Percentiles rank a stretch among this genome's conserved stretches.
Evolutionary conservation across 92 coral and sea anemone species (phyloP).

Genomic region (Plumapathes pennacea): DNA sequence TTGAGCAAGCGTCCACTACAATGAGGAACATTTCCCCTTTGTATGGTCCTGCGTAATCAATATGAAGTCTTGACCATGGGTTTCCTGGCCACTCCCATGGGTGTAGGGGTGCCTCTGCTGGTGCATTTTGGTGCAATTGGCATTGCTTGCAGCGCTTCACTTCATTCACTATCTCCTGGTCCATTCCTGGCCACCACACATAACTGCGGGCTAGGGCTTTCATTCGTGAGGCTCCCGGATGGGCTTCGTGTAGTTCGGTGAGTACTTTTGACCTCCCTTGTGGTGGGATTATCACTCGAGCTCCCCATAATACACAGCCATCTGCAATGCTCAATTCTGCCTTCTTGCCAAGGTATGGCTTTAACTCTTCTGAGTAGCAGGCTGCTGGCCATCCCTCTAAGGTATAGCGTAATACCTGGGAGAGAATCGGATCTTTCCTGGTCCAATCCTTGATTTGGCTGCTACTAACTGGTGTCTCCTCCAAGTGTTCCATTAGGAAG

Average conservation of each 20-base stretch:
- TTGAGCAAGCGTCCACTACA: constrained; percentile 33
- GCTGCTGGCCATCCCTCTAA: constrained; percentile 48
- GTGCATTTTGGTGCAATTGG: constrained; percentile 44
- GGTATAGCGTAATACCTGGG: constrained; percentile 36
- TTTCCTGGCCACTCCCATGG: constrained; percentile 53
- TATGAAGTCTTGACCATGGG: constrained; percentile 41
- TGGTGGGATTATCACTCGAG: constrained; percentile 49
- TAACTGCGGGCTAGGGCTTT: constrained; percentile 41
- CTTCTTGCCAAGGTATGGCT: constrained; percentile 26
- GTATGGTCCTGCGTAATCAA: constrained; percentile 57
- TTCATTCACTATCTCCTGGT: constrained; percentile 32
- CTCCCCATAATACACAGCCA: constrained; percentile 57
- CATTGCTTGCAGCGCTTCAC: constrained; percentile 47
- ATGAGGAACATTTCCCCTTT: constrained; percentile 42
- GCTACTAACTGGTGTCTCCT: constrained; percentile 43
- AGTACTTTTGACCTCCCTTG: constrained; percentile 36
- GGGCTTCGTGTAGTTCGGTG: constrained; percentile 46
- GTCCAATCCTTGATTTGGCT: constrained; percentile 50
- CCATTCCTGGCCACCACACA: constrained; percentile 62
- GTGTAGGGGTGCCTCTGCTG: constrained; percentile 41
- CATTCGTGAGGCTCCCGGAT: constrained; percentile 52
- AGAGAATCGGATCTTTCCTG: constrained; percentile 38
- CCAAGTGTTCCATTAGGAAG: constrained; percentile 45
- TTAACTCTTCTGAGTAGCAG: constrained; percentile 20
- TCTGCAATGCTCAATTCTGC: constrained; percentile 60